Base-by-base conservation (phyloP, 2,888 invertebrate species). In the Polymixis lichenea region DNA sequence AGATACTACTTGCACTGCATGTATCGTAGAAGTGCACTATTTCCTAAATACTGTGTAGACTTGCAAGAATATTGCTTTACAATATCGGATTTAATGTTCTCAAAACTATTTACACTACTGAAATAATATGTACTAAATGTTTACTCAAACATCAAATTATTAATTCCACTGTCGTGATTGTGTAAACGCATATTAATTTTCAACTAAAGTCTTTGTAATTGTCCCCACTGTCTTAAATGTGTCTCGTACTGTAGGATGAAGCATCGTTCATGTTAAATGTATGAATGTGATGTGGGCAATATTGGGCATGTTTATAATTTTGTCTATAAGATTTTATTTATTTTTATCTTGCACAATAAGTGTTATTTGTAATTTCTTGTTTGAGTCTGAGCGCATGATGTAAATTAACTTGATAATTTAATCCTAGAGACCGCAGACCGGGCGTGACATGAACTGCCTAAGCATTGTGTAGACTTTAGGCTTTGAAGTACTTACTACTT, bases 101-200 rank as follows among this genome's bases (percentile, higher is more conserved):
- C 56, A 75, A 83, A 83, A 75, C 64, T 80, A 81, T 74, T 82
- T 64, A 86, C 85, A 78, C 80, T 80, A 80, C 71, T 84, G 72
- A 83, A 79, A 82, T 87, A 84, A 86, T 80, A 75, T 77, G 78
- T 77, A 87, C 88, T 89, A 89, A 92, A 89, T 87, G 74, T 87
- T 85, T 84, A 88, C 95, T 95, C 95, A 94, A 95, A 95, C 95
- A 94, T 87, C 93, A 94, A 95, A 93, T 95, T 94, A 87, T 78
- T 87, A 90, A 80, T 87, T 78, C 82, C 82, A 74, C 82, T 80
- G 56, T 70, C 22, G 38, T 64, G 68, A 75, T 67, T 83, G 51
- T 84, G 76, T 74, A 77, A 76, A 75, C 66, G 86, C 87, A 89
- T 87, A 77, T 64, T 62, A n/a, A 68, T 43, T 56, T 78, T 51